phyloP scores from a whole-genome alignment of 2,113 vertebrate genomes.

The Heliornis fulica region DNA sequence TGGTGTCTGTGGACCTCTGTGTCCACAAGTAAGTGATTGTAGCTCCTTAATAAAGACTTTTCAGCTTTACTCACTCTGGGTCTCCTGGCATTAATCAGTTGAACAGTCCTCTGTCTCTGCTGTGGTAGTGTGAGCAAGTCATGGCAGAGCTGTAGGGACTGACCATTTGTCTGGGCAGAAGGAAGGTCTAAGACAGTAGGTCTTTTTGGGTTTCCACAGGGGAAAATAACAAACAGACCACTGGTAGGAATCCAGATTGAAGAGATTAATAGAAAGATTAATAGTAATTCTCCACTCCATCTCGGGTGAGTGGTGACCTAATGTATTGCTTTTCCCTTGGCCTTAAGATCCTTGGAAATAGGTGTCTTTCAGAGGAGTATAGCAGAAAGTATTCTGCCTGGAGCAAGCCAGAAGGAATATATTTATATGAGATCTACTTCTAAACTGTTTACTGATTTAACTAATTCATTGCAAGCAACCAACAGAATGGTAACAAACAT shows the following conservation, averaged over 20 bases:
- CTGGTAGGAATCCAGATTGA: not conserved
- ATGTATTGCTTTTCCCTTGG: not conserved
- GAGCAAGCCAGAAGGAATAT: not conserved
- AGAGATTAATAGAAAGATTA: not conserved
- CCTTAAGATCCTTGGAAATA: not conserved
- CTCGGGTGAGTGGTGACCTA: rapidly evolving
- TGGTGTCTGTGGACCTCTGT: not conserved
- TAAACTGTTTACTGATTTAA: not conserved
- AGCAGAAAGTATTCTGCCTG: not conserved
- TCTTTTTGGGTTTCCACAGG: not conserved
- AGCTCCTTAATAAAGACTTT: not conserved
- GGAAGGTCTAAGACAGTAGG: not conserved
- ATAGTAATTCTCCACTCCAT: not conserved
- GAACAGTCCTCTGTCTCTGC: not conserved
- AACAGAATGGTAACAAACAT: rapidly evolving
- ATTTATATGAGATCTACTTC: not conserved
- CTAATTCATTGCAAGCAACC: not conserved
- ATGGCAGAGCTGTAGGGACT: not conserved
- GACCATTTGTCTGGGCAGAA: not conserved
- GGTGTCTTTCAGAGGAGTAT: not conserved
- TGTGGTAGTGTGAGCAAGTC: not conserved
- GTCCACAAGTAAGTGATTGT: not conserved
- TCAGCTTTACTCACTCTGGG: not conserved
- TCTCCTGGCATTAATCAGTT: not conserved
- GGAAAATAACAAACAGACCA: not conserved